A percentile compares a stretch with the other conserved stretches of the same genome.
Conservation (phyloP, 1,140 invertebrate genomes). For the Medauroidea extradentata region DNA sequence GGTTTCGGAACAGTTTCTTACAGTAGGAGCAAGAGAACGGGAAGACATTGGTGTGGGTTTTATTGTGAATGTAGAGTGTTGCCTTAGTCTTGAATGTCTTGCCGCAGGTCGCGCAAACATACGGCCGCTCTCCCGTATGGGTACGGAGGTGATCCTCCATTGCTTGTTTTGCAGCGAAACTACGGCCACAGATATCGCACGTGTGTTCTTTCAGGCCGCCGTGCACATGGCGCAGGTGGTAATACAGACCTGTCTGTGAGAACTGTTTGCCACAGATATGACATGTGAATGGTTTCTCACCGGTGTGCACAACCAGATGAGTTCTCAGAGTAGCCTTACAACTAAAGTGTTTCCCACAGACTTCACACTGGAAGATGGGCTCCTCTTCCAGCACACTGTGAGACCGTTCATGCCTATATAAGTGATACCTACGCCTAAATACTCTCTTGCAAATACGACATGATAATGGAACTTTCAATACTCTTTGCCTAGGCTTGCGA, state of each 20-base stretch:
- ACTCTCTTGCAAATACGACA: neutral
- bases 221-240: conserved; percentile 12
- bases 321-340: conserved; percentile 3
- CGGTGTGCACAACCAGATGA: conserved; percentile 32
- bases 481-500: no score
- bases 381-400: conserved; percentile 15
- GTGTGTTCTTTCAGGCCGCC: conserved; percentile 21
- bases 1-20: conserved; percentile 3
- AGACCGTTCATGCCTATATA: conserved; percentile 24
- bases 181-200: conserved; percentile 14
- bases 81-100: conserved; percentile 34
- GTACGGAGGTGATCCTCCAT: conserved; percentile 4
- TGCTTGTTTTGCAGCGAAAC: conserved; percentile 4
- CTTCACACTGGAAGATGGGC: conserved; percentile 2
- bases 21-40: conserved; percentile 29
- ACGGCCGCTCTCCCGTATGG: conserved; percentile 37
- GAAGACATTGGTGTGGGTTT: conserved; percentile 28
- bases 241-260: conserved; percentile 24
- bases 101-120: conserved; percentile 38
- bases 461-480: neutral
- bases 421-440: conserved; percentile 12
- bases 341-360: conserved; percentile 6
- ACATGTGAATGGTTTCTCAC: conserved; percentile 48
- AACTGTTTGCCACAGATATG: conserved; percentile 51
- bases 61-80: conserved; percentile 21